Evolutionary conservation across 1,140 invertebrate genomes (phyloP).

Genomic region (Drosophila carrolli): DNA sequence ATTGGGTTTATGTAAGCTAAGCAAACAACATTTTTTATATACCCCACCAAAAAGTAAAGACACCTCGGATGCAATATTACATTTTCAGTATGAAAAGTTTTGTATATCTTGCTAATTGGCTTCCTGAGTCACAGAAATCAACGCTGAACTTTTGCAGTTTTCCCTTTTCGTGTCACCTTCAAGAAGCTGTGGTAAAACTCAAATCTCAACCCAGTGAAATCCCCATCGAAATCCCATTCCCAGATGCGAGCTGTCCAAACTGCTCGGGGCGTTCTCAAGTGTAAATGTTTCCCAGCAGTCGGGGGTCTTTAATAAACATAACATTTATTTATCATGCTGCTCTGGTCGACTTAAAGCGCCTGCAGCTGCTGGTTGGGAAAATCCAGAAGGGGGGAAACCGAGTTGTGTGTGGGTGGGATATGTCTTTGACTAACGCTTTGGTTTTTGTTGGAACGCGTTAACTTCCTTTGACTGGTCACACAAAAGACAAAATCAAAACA

Average conservation of each 20-base stretch:
- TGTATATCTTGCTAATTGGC: slow-evolving; percentile 30
- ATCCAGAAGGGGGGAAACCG: background rate
- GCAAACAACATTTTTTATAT: background rate
- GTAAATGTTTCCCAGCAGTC: slow-evolving; percentile 47
- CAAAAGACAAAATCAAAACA: slow-evolving; percentile 56
- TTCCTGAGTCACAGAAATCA: slow-evolving; percentile 22
- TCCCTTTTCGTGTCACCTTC: slow-evolving; percentile 26
- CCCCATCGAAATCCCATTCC: slow-evolving; percentile 2
- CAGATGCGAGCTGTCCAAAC: slow-evolving; percentile 14
- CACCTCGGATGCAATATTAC: background rate
- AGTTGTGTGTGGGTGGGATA: background rate
- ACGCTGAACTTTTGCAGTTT: slow-evolving; percentile 15
- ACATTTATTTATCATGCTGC: slow-evolving; percentile 53
- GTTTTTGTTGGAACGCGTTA: slow-evolving; percentile 37
- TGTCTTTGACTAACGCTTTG: slow-evolving; percentile 51
- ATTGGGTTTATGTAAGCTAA: too few relatives aligned
- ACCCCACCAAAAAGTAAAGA: background rate
- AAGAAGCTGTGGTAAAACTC: background rate
- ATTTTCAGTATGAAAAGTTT: slow-evolving; percentile 9
- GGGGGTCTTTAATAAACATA: slow-evolving; percentile 73
- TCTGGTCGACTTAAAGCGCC: slow-evolving; percentile 16
- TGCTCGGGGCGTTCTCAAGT: slow-evolving; percentile 44
- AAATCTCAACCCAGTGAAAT: slow-evolving; percentile 1
- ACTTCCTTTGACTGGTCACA: slow-evolving; percentile 58
- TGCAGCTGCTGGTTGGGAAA: slow-evolving; percentile 18